Evolutionary conservation across 2,113 vertebrate species (phyloP).

Genomic region (Bubalus kerabau): DNA sequence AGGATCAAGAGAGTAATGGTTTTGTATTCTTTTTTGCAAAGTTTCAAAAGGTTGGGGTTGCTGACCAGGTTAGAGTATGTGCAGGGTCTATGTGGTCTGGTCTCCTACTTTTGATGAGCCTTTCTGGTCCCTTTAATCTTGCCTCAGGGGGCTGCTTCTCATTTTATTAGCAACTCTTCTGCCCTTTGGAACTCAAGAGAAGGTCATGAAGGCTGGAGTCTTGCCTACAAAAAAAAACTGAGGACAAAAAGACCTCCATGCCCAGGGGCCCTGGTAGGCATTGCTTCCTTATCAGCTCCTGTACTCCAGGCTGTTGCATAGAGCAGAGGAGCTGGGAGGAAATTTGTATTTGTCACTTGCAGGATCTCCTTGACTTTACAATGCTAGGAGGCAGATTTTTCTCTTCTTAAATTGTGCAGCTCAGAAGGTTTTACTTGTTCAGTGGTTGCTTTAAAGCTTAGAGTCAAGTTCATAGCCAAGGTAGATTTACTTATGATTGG

Average conservation of each 20-base stretch:
- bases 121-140: not conserved
- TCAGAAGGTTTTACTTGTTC: not conserved
- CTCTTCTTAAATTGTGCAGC: not conserved
- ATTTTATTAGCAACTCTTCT: not conserved
- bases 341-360: not conserved
- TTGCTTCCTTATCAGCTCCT: not conserved
- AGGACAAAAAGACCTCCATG: not conserved
- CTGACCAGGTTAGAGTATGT: not conserved
- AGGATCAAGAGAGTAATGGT: not conserved
- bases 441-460: not conserved
- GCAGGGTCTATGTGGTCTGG: not conserved
- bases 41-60: not conserved
- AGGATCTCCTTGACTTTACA: not conserved
- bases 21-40: not conserved
- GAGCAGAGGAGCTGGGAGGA: not conserved
- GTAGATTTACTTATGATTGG: not conserved
- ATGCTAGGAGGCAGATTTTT: not conserved
- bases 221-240: not conserved
- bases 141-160: not conserved
- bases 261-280: not conserved
- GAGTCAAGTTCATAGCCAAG: not conserved
- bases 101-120: not conserved
- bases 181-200: not conserved
- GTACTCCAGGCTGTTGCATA: rapidly evolving
- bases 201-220: not conserved